These are phyloP conservation scores for Hephaestus fuliginosus DNA, from an alignment of 2,797 vertebrate species.

Conservation along the genomic window DNA sequence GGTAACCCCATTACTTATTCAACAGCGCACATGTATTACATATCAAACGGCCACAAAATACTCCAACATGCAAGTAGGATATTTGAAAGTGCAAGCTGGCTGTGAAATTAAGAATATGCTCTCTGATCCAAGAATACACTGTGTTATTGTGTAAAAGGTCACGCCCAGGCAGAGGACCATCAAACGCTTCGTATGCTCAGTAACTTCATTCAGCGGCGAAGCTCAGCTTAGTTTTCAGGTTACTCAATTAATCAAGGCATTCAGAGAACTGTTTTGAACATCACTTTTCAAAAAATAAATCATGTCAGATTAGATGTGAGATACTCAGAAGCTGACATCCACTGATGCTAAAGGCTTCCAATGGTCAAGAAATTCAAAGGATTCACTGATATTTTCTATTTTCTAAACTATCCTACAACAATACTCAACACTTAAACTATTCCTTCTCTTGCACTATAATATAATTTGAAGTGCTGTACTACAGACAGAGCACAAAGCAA, in stretches of 20 bases:
- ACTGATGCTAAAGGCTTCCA: background rate
- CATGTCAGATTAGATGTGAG: background rate
- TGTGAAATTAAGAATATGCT: slow-evolving; percentile 70
- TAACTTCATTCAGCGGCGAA: slow-evolving; percentile 32
- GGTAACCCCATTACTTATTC: slow-evolving; percentile 78
- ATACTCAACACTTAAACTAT: background rate
- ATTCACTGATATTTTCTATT: background rate
- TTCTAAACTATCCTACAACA: background rate
- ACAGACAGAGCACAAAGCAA: background rate
- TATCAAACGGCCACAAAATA: slow-evolving; percentile 69
- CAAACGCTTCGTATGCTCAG: slow-evolving; percentile 35
- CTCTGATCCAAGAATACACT: slow-evolving; percentile 67
- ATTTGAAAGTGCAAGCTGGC: slow-evolving; percentile 66
- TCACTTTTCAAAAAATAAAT: background rate
- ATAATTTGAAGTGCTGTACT: background rate
- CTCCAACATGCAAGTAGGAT: slow-evolving; percentile 49
- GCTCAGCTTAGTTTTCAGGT: slow-evolving; percentile 54
- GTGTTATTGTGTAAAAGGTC: slow-evolving; percentile 67
- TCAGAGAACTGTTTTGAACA: slow-evolving; percentile 28
- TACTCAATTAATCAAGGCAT: slow-evolving; percentile 49
- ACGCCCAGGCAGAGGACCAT: slow-evolving; percentile 36
- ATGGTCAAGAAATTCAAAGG: background rate
- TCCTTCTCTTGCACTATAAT: background rate
- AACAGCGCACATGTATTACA: slow-evolving; percentile 72
- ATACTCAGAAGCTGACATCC: background rate